Evolutionary conservation across 1,140 invertebrate genomes (phyloP), one percentile per base, ranked within the genome.

Genomic region (Achroia grisella): DNA sequence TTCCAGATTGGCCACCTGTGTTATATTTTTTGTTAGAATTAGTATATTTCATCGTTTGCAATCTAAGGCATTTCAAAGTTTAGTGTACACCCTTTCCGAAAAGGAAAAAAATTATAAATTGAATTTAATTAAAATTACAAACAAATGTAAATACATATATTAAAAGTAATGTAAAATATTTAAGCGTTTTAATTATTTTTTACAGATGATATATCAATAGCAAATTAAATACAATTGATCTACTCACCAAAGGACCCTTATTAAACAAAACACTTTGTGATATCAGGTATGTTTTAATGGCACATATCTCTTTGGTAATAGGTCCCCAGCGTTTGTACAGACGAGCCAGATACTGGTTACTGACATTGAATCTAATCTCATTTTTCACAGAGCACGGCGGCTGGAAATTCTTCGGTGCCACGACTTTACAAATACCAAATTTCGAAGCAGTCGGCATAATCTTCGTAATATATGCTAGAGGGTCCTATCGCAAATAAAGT

Each of bases 341-440:
- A 57, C 95, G 94, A 64, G 97, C 93, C 12, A 97, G 91, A 60
- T 97, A 97, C 66, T 98, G 97, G 79, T 97, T 96, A 43, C 96
- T 93, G 0, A 94, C 94, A 0, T 93, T 95, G 66, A 98, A 98
- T 40, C 93, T 86, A 90, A 95, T 94, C 62, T 93, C 93, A 66
- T 94, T 94, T 29, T 91, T 90, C 0, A 97, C 91, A 67, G 93
- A 93, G 67, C 95, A 97, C 62, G 96, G 93, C 0, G 95, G 93
- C 87, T 95, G 94, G 68, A 97, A 98, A 66, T 88, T 92, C 4
- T 88, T 68, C 0, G 96, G 97, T n/a, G 96, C 94, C 23, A 98
- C 91, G 29, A 98, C 94, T 63, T 93, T 90, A 67, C 95, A 97
- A 50, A 98, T 91, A 0, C 97, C 97, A 82, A 91, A 97, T 45